Evolutionary conservation across 2,113 vertebrate species (phyloP).

Genomic region (Eulemur macaco): DNA sequence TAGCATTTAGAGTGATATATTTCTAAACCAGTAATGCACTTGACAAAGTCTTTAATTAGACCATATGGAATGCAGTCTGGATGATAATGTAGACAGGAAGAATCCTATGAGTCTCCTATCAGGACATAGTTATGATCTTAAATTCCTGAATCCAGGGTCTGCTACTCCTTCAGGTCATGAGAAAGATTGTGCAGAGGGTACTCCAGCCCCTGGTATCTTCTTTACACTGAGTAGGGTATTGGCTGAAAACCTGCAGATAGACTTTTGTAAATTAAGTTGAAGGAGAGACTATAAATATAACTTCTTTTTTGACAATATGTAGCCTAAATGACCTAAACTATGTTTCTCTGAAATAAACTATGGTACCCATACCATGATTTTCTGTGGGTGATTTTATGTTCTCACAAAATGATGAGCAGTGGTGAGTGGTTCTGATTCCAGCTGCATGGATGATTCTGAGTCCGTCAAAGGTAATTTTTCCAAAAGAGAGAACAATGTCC

Average conservation of each 20-base stretch:
- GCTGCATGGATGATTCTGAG: neutral
- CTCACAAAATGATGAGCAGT: neutral
- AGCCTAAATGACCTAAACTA: neutral
- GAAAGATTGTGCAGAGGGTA: neutral
- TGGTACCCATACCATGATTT: neutral
- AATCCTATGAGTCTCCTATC: neutral
- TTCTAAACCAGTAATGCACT: slow-evolving; percentile 20
- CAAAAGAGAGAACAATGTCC: neutral
- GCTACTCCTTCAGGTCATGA: neutral
- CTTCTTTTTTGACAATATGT: neutral
- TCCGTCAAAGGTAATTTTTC: neutral
- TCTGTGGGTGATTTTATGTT: neutral
- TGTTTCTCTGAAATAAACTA: neutral
- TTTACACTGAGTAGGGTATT: neutral
- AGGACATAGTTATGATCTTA: neutral
- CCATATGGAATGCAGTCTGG: neutral
- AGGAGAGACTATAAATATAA: neutral
- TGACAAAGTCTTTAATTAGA: slow-evolving; percentile 28
- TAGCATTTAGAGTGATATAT: slow-evolving; percentile 57
- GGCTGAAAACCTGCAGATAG: neutral
- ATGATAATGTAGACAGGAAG: neutral
- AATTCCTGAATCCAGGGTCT: neutral
- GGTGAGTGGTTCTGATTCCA: neutral
- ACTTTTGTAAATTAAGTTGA: neutral
- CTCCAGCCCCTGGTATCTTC: neutral